Evolutionary conservation across 2,888 invertebrate genomes (phyloP), one percentile per base, ranked within the genome.

Genomic region (Stenoptilia bipunctidactyla): DNA sequence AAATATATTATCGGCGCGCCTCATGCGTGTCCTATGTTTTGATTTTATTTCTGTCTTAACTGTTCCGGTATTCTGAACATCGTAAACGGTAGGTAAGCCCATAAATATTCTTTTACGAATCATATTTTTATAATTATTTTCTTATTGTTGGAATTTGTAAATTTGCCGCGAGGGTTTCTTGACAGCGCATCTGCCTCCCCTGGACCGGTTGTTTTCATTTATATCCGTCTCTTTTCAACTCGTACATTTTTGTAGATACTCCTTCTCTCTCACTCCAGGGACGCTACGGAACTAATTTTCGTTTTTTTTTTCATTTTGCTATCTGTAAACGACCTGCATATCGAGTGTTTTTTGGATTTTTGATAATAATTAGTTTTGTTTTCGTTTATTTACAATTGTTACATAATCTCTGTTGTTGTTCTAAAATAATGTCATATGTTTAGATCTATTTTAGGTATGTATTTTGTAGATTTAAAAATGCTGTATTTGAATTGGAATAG

Each of bases 121-220:
- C 20, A 30, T 30, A n/a, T 10, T 30, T 30, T 30, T n/a, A 30
- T 30, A 30, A 30, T 70, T 67, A 74, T 75, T 77, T 74, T 77
- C 66, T 20, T 20, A 69, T 67, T 70, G 67, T 72, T 57, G 66
- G 67, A 65, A 69, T 73, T 69, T 60, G 67, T 67, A 57, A 62
- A 61, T 63, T 67, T 66, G 74, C 77, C 75, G 60, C 58, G 56
- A 69, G 80, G 82, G 72, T 73, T 73, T 75, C 57, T 56, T 61
- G 56, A 53, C 55, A 59, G 61, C 66, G 64, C 80, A 82, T 82
- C 82, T 82, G 82, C 82, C 64, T 73, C 75, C 75, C 68, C 50
- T 56, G 61, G 74, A 82, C 82, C 80, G 82, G 82, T 82, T 77
- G 65, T 58, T 69, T 67, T 68, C 65, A 66, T 64, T 66, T 63